Conservation (phyloP, 2,113 vertebrate genomes). For the Calypte anna region DNA sequence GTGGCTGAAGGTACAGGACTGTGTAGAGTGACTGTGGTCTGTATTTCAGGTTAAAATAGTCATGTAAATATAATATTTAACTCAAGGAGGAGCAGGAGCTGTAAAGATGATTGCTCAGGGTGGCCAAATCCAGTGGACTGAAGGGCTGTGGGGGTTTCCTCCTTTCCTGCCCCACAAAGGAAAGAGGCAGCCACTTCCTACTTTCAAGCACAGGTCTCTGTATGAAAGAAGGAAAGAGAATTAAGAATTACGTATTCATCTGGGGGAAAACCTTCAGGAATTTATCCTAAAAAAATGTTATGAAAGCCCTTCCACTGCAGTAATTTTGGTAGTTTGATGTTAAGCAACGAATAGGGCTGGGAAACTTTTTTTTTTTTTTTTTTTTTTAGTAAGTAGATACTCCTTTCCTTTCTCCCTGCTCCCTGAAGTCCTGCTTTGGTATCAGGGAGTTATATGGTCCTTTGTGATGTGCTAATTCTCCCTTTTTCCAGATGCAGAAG, state of each 20-base stretch:
- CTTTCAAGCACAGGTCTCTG: neutral
- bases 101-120: neutral
- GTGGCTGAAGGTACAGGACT: neutral
- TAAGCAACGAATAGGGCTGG: neutral
- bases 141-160: neutral
- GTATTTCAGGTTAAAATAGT: neutral
- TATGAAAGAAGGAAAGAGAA: neutral
- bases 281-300: neutral
- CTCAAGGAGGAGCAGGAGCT: neutral
- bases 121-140: neutral
- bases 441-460: neutral
- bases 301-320: neutral
- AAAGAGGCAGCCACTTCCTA: neutral
- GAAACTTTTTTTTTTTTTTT: neutral
- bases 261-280: neutral
- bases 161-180: neutral
- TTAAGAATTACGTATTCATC: neutral
- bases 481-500: neutral
- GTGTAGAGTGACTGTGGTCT: neutral
- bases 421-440: neutral
- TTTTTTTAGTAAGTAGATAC: neutral
- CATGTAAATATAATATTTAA: neutral
- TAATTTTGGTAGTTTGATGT: neutral
- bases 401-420: neutral
- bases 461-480: neutral